Base-by-base conservation (phyloP, 35 echinoderm and acorn worm species). In the Strongylocentrotus purpuratus region DNA sequence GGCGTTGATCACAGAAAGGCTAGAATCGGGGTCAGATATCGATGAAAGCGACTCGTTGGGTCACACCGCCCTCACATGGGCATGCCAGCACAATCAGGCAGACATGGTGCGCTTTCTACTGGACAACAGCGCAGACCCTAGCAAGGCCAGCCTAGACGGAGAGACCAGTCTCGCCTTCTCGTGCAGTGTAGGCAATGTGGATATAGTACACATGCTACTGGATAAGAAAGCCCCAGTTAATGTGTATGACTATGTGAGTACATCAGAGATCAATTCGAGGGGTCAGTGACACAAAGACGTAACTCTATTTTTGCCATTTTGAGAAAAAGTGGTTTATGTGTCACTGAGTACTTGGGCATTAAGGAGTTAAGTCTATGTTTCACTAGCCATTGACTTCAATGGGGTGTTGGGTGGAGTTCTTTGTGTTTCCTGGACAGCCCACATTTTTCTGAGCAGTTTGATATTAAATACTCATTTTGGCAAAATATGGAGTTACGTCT, bases 141-240 rank as follows among this genome's bases (percentile, higher is more conserved):
- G 47, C 25, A 95, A 86, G 33, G 78, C 46, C 28, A 94, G 96
- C 61, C 18, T 92, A 31, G 98, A 99, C 32, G 98, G 95, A 45
- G 98, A 99, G 85, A 96, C 94, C 2, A 94, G 96, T 47, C 85
- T 99, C 2, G 88, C 98, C 8, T 99, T 97, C 94, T 97, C 98
- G 7, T 96, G 97, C 47, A 97, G 95, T 71, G 61, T 87, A 47
- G 98, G 98, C 35, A 95, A 96, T 86, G 31, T 86, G 8, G 95
- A 99, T 7, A 97, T 99, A 58, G 95, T 99, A 7, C 94, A 94
- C 8, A 61, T 95, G 45, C 85, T 99, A 22, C 95, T 97, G 91
- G 61, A 85, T 46, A 92, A 94, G 32, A 93, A 93, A 87, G 98
- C 95, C 10, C 95, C 96, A 46, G 95, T 99, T 55, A 96, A 97